phyloP scores from a whole-genome alignment of 2,113 vertebrate species.

The Heterochromis multidens region DNA sequence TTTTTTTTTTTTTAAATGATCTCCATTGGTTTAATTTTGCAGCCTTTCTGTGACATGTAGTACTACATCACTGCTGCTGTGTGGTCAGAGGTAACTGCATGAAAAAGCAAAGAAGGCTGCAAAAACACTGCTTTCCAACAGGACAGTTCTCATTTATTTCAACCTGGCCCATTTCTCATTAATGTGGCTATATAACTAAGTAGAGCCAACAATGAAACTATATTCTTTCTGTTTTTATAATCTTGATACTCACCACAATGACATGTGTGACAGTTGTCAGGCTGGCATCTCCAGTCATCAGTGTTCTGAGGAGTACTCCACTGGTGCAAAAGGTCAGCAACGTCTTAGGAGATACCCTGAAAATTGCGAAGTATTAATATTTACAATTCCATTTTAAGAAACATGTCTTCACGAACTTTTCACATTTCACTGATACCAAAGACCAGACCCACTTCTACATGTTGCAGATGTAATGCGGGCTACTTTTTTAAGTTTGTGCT shows the following conservation, averaged over 20 bases:
- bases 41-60: not conserved
- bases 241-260: constrained; percentile 85
- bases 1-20: not conserved
- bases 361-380: not conserved
- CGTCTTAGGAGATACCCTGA: constrained; percentile 93
- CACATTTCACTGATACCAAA: too few species aligned
- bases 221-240: not conserved
- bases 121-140: not conserved
- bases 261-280: constrained; percentile 89
- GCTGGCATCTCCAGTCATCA: constrained; percentile 88
- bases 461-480: too few species aligned
- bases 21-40: not conserved
- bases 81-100: not conserved
- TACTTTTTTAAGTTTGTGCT: too few species aligned
- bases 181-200: not conserved
- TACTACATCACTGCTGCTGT: not conserved
- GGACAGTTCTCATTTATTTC: not conserved
- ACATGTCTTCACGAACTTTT: too few species aligned
- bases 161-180: not conserved
- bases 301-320: constrained; percentile 87
- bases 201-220: not conserved
- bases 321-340: constrained; percentile 94
- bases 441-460: too few species aligned
- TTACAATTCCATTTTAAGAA: not conserved
- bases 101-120: not conserved